Conservation (phyloP, 1,140 invertebrate genomes). For the Drosophila prosaltans region DNA sequence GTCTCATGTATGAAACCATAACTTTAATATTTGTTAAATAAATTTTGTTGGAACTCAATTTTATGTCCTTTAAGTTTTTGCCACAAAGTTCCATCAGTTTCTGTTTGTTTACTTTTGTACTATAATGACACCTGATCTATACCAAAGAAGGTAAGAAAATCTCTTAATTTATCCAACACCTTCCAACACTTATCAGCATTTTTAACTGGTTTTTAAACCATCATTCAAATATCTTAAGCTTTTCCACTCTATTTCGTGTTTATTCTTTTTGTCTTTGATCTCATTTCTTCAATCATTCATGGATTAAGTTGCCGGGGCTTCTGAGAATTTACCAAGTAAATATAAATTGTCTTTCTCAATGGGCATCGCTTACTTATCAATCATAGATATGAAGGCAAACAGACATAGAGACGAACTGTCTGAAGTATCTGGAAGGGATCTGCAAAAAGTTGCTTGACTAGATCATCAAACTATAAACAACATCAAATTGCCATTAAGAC, state of each 20-base stretch:
- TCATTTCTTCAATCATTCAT: slow-evolving; percentile 8
- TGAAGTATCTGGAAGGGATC: slow-evolving; percentile 32
- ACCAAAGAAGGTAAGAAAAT: not conserved
- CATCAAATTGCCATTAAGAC: slow-evolving; percentile 79
- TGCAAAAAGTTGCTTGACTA: slow-evolving; percentile 53
- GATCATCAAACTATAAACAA: slow-evolving; percentile 77
- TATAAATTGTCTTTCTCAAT: slow-evolving; percentile 36
- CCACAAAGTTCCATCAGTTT: too few relatives aligned
- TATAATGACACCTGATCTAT: too few relatives aligned
- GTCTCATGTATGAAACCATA: not conserved
- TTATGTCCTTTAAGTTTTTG: not conserved
- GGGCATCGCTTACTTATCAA: slow-evolving; percentile 66
- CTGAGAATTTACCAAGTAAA: slow-evolving; percentile 14
- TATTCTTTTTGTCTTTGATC: not conserved
- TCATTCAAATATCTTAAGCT: slow-evolving; percentile 1
- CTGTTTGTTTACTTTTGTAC: too few relatives aligned
- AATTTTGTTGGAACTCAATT: too few relatives aligned
- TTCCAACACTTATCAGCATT: not conserved
- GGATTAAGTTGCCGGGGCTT: slow-evolving; percentile 3
- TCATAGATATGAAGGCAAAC: slow-evolving; percentile 44
- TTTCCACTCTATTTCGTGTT: not conserved
- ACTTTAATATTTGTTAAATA: too few relatives aligned
- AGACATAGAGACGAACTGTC: slow-evolving; percentile 17
- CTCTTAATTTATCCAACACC: not conserved
- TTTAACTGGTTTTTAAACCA: not conserved